Base-by-base conservation (phyloP, 2,113 vertebrate genomes). In the Ptychochromis oligacanthus region DNA sequence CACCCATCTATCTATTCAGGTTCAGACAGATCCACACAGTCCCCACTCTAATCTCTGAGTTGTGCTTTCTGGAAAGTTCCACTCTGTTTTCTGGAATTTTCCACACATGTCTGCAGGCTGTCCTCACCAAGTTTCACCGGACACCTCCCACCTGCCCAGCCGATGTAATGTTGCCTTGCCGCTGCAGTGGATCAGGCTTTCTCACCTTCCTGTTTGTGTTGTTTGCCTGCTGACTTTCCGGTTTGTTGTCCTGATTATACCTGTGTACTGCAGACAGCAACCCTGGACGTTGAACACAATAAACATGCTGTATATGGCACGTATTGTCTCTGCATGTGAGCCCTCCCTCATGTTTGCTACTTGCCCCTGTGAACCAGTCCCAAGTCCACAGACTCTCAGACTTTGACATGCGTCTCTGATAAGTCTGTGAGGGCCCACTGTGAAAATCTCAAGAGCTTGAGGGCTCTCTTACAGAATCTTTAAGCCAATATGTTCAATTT, bases 41-140 rank as follows among this genome's bases (percentile, higher is more conserved):
- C 2, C 34, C 61, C 6, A 20, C 61, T 40, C 34, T 62, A 70
- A 46, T 46, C 12, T 49, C 46, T 5, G 6, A 49, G 46, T 6
- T 17, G 14, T 17, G 46, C 46, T 46, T 46, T 65, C 59, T 82
- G 52, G 59, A 65, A 15, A 65, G 62, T 82, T 82, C 70, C 58
- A 78, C 75, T 52, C 6, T 22, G 36, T 6, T 15, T 67, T 38
- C 0, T 5, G 65, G 26, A 72, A 72, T 52, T 52, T 54, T 65
- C 43, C 22, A 52, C 55, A 40, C 46, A n/a, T 56, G 34, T 24
- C 43, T 57, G 28, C 31, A 55, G 22, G 56, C 40, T 70, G 40
- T 62, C 55, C n/a, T 31, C n/a, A 54, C 55, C 38, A 52, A 59
- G 40, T 77, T 59, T 83, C 40, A 49, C 38, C 36, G 58, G 28